Percentiles rank a stretch among this genome's conserved stretches.
Conservation (phyloP, 1,140 invertebrate genomes). For the Diorhabda sublineata region DNA sequence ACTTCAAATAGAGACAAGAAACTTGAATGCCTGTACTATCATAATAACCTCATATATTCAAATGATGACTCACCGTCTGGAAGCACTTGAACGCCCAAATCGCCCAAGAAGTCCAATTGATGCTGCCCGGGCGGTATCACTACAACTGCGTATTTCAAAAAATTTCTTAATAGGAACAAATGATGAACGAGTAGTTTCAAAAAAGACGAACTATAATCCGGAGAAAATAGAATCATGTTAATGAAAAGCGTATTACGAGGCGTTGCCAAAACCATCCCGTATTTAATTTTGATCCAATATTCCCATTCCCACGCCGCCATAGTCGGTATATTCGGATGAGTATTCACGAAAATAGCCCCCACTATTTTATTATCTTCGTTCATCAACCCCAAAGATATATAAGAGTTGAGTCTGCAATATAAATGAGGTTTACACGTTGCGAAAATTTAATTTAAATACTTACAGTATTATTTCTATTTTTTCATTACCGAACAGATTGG, state of each 20-base stretch:
- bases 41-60: not conserved
- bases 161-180: constrained; percentile 51
- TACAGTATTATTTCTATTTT: constrained; percentile 28
- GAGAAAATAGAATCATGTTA: constrained; percentile 53
- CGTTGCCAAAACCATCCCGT: constrained; percentile 47
- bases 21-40: too few relatives aligned
- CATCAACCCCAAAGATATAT: constrained; percentile 38
- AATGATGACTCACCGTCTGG: constrained; percentile 37
- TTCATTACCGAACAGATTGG: constrained; percentile 28
- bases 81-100: constrained; percentile 35
- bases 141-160: constrained; percentile 51
- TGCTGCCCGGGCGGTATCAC: constrained; percentile 49
- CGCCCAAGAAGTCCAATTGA: constrained; percentile 42
- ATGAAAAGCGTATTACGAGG: constrained; percentile 54
- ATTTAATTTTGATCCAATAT: constrained; percentile 51
- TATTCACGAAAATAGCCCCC: constrained; percentile 50
- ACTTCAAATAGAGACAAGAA: too few relatives aligned
- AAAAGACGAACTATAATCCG: constrained; percentile 47
- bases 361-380: constrained; percentile 43
- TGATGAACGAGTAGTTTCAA: constrained; percentile 51
- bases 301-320: constrained; percentile 52
- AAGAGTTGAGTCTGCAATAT: constrained; percentile 25
- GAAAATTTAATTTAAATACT: constrained; percentile 10
- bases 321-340: constrained; percentile 52
- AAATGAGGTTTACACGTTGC: not conserved